Evolutionary conservation across 2,797 vertebrate genomes (phyloP), one percentile per base, ranked within the genome.

Genomic region (Triplophysa yarkandensis): DNA sequence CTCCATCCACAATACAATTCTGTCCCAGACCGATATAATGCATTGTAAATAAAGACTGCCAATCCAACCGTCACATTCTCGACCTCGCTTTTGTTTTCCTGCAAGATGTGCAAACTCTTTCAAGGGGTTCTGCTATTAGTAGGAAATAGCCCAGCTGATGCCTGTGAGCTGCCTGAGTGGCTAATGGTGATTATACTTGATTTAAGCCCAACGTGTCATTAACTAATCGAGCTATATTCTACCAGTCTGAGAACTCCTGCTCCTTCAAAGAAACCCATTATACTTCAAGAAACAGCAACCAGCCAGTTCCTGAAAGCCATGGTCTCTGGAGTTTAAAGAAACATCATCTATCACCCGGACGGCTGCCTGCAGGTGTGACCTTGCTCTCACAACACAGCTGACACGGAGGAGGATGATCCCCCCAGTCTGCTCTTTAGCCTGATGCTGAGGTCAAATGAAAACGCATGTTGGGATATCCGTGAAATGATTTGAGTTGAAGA

Each of bases 341-440:
- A 94, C 88, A 89, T 92, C 87, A 83, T 94, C 94, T 93, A 92
- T 95, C 93, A 92, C 71, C 73, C 84, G 83, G 84, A 85, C 87
- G 89, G 85, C 79, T 83, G 55, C 87, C 86, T 91, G 88, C 90
- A 95, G 93, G 91, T 92, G 89, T 92, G 93, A 92, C 90, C 91
- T 81, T 82, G 71, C 92, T 92, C 89, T 86, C 88, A 65, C 82
- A 83, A 86, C 86, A 76, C 87, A 84, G 85, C 82, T 79, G 4
- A 66, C 68, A 77, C 78, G 50, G 34, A 76, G 68, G 68, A 66
- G 66, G 71, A 81, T 36, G 50, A 62, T 48, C 62, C 72, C n/a
- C 44, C 61, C 25, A 44, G 83, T 69, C 28, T 43, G 25, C 50
- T 34, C 55, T 76, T 78, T 71, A 58, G 9, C 68, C 72, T 50